Evolutionary conservation across 1,140 invertebrate species (phyloP).

Genomic region (Papilio machaon): DNA sequence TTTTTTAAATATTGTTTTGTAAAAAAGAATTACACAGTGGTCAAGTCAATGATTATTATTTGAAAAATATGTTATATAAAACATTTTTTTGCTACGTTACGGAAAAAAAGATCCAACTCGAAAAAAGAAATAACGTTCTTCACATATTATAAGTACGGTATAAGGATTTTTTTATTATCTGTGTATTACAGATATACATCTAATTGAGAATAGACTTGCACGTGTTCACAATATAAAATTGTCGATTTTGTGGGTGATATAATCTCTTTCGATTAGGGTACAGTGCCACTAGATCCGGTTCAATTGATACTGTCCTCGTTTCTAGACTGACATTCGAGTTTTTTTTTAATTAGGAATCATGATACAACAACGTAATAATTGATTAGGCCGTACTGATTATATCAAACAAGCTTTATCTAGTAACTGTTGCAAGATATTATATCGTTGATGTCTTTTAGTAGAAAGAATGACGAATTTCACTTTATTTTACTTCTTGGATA

Average conservation of each 20-base stretch:
- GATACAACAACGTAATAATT: not conserved
- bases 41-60: too few relatives aligned
- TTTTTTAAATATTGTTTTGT: too few relatives aligned
- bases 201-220: conserved; percentile 3
- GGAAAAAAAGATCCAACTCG: too few relatives aligned
- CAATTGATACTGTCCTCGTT: conserved; percentile 6
- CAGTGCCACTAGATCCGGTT: conserved; percentile 24
- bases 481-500: too few relatives aligned
- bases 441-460: not conserved
- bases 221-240: conserved; percentile 22
- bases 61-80: too few relatives aligned
- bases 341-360: not conserved
- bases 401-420: not conserved
- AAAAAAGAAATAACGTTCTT: not conserved
- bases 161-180: not conserved
- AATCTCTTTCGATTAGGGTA: conserved; percentile 21
- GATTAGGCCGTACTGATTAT: conserved; percentile 5
- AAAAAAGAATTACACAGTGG: too few relatives aligned
- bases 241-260: conserved; percentile 8
- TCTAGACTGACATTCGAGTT: conserved; percentile 8
- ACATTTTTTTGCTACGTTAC: too few relatives aligned
- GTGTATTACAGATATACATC: not conserved
- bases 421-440: not conserved
- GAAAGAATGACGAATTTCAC: not conserved
- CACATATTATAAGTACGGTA: not conserved